These are phyloP conservation scores for Pyrocoelia pectoralis DNA, from an alignment of 2,888 invertebrate species.

Conservation along the genomic window DNA sequence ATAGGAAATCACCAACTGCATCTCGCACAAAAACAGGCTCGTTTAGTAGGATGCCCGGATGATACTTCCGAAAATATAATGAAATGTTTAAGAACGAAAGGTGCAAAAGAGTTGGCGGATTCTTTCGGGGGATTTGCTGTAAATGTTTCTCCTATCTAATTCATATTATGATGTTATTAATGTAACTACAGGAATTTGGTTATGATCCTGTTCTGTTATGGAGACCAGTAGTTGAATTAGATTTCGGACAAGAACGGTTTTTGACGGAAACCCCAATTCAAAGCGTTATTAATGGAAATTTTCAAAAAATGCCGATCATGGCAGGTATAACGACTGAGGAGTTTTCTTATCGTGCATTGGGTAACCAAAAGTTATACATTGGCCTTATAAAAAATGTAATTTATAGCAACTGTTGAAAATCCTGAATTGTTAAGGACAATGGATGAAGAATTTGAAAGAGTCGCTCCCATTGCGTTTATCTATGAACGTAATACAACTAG, in stretches of 20 bases:
- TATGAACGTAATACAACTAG: conserved; percentile 66
- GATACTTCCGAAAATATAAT: conserved; percentile 64
- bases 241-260: conserved; percentile 71
- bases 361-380: conserved; percentile 57
- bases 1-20: conserved; percentile 64
- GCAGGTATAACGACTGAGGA: conserved; percentile 71
- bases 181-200: conserved; percentile 60
- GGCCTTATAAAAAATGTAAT: neutral
- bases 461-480: conserved; percentile 72
- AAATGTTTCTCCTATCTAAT: neutral
- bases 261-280: conserved; percentile 66
- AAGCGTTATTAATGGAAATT: conserved; percentile 64
- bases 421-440: conserved; percentile 63
- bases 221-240: conserved; percentile 70
- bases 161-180: neutral
- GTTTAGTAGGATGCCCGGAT: conserved; percentile 66
- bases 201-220: conserved; percentile 64
- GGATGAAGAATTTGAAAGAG: conserved; percentile 67
- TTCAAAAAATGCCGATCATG: conserved; percentile 69
- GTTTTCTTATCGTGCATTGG: conserved; percentile 67
- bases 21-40: conserved; percentile 70
- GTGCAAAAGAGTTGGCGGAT: conserved; percentile 62
- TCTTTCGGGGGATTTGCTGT: neutral
- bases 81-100: conserved; percentile 66
- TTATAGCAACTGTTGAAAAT: conserved; percentile 64